Evolutionary conservation across 2,888 invertebrate species (phyloP).

Genomic region (Thera britannica): DNA sequence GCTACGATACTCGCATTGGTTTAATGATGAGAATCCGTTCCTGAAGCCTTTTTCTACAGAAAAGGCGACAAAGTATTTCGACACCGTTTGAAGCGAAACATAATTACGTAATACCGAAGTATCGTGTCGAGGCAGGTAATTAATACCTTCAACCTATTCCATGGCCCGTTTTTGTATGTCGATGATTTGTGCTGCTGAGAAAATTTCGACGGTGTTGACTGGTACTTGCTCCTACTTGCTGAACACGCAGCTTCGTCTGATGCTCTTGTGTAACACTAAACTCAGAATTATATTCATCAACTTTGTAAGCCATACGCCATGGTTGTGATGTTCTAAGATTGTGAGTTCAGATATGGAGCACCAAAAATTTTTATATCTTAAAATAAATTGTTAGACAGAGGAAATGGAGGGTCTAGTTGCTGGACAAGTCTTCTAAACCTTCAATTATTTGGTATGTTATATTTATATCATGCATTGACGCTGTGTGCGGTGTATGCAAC

Average conservation of each 20-base stretch:
- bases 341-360: background rate
- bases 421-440: too few relatives aligned
- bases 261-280: constrained; percentile 52
- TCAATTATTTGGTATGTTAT: too few relatives aligned
- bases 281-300: constrained; percentile 37
- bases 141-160: constrained; percentile 66
- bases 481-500: background rate
- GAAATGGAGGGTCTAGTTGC: too few relatives aligned
- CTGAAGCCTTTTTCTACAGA: constrained; percentile 40
- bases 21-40: background rate
- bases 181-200: constrained; percentile 68
- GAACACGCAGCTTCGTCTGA: constrained; percentile 51
- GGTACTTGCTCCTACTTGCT: constrained; percentile 32
- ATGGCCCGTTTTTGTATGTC: constrained; percentile 64
- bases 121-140: constrained; percentile 61
- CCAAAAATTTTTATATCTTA: too few relatives aligned
- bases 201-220: constrained; percentile 36
- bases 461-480: background rate
- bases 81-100: constrained; percentile 51
- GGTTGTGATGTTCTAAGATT: background rate
- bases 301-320: background rate
- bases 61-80: constrained; percentile 53
- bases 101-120: constrained; percentile 63
- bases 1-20: background rate
- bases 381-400: too few relatives aligned